phyloP scores from a whole-genome alignment of 2,113 vertebrate genomes.

The Planiliza haematocheilus region DNA sequence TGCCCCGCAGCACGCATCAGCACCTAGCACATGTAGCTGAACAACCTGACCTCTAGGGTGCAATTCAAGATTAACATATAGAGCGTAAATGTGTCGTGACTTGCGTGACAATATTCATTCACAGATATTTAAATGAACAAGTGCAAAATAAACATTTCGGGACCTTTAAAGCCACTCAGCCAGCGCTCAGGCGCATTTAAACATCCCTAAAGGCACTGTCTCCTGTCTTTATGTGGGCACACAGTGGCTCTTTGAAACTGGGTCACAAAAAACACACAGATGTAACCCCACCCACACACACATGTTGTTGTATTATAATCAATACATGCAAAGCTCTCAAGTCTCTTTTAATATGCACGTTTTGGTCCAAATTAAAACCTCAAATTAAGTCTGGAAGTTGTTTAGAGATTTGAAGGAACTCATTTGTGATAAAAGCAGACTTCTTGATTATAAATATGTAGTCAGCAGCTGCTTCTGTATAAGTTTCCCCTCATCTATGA shows the following conservation, averaged over 20 bases:
- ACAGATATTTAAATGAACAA: too few species aligned
- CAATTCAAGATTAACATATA: neutral
- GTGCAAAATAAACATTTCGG: constrained; percentile 25
- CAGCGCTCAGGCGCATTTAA: constrained; percentile 44
- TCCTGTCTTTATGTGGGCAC: constrained; percentile 53
- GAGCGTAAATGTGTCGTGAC: too few species aligned
- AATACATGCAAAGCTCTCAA: too few species aligned
- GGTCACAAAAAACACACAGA: constrained; percentile 64
- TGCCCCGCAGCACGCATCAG: constrained; percentile 23
- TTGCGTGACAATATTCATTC: too few species aligned
- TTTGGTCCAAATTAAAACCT: neutral
- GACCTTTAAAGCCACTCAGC: constrained; percentile 22
- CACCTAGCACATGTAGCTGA: constrained; percentile 22
- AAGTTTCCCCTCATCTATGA: constrained; percentile 40
- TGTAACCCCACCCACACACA: constrained; percentile 7
- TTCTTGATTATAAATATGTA: neutral
- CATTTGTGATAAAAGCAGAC: neutral
- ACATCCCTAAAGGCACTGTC: constrained; percentile 49
- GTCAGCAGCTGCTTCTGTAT: constrained; percentile 25
- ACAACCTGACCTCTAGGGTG: constrained; percentile 29
- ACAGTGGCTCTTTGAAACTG: constrained; percentile 57
- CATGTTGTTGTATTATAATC: neutral
- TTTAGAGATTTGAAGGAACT: neutral
- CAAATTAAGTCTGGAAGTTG: neutral
- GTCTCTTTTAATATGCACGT: neutral